A percentile compares a stretch with the other conserved stretches of the same genome.
phyloP scores from a whole-genome alignment of 2,888 invertebrate species.

The Tinea semifulvella region DNA sequence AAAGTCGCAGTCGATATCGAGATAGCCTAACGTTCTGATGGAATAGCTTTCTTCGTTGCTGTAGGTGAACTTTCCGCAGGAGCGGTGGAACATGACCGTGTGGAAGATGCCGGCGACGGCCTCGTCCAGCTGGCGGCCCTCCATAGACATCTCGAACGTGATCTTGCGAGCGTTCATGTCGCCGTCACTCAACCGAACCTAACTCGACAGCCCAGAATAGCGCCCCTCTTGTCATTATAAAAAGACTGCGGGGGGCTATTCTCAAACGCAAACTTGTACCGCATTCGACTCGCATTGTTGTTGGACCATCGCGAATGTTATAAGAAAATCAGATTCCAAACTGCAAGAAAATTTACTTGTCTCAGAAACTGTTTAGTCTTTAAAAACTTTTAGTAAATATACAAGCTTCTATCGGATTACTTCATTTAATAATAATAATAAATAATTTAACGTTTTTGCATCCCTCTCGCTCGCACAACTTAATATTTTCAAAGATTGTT shows the following conservation, averaged over 20 bases:
- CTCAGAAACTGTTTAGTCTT: no score
- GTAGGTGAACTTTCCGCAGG: slow-evolving; percentile 93
- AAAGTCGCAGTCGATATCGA: slow-evolving; percentile 97
- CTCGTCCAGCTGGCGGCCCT: slow-evolving; percentile 92
- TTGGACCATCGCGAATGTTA: not conserved
- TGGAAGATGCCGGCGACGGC: slow-evolving; percentile 92
- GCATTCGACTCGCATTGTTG: not conserved
- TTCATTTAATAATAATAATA: no score
- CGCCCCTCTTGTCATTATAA: not conserved
- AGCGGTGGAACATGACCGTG: slow-evolving; percentile 90
- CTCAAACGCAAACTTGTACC: not conserved
- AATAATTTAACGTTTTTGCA: no score
- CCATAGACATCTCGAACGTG: slow-evolving; percentile 83
- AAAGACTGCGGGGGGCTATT: not conserved
- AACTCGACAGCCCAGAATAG: no score
- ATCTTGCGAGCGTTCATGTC: slow-evolving; percentile 84
- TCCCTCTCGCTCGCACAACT: no score
- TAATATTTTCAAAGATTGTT: no score
- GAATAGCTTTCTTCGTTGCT: slow-evolving; percentile 94
- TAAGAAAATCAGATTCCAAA: not conserved
- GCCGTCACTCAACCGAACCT: slow-evolving; percentile 18
- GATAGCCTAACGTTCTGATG: slow-evolving; percentile 94
- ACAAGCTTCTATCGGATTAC: no score
- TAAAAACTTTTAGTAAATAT: no score
- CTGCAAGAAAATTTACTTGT: no score